A percentile compares a stretch with the other conserved stretches of the same genome.
These are phyloP conservation scores for Junonia oenone DNA, from an alignment of 2,888 invertebrate genomes.

Conservation along the genomic window DNA sequence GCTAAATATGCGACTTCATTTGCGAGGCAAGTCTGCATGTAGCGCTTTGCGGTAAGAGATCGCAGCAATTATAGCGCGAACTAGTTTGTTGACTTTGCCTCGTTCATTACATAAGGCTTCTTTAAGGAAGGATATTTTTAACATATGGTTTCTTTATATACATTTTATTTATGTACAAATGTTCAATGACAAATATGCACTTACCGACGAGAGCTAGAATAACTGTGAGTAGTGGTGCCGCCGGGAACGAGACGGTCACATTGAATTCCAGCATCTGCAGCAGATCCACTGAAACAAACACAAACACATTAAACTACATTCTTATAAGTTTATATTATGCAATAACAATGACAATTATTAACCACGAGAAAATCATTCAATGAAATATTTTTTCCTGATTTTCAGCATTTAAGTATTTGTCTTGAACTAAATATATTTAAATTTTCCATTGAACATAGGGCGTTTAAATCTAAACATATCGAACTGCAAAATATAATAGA, in stretches of 20 bases:
- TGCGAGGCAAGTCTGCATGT: constrained; percentile 19
- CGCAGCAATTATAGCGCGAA: constrained; percentile 9
- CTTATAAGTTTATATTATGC: no score
- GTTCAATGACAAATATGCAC: constrained; percentile 52
- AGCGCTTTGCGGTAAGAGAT: constrained; percentile 14
- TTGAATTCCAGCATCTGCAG: constrained; percentile 99
- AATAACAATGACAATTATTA: no score
- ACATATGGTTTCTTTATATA: neutral
- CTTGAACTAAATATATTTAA: no score
- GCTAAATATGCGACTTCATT: constrained; percentile 24
- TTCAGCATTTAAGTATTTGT: no score
- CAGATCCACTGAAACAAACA: constrained; percentile 90
- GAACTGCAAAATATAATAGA: neutral
- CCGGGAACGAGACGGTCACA: constrained; percentile 95
- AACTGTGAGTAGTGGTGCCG: constrained; percentile 97
- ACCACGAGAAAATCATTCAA: no score
- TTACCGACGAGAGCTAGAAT: constrained; percentile 98
- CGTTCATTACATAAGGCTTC: constrained; percentile 13
- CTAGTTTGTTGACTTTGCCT: constrained; percentile 12
- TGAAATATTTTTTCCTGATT: no score
- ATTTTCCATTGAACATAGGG: no score
- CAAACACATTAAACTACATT: neutral
- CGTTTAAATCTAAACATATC: no score
- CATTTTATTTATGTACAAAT: neutral
- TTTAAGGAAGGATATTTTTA: constrained; percentile 1